Conservation (phyloP, 2,888 invertebrate genomes). For the Trachelus tabidus region DNA sequence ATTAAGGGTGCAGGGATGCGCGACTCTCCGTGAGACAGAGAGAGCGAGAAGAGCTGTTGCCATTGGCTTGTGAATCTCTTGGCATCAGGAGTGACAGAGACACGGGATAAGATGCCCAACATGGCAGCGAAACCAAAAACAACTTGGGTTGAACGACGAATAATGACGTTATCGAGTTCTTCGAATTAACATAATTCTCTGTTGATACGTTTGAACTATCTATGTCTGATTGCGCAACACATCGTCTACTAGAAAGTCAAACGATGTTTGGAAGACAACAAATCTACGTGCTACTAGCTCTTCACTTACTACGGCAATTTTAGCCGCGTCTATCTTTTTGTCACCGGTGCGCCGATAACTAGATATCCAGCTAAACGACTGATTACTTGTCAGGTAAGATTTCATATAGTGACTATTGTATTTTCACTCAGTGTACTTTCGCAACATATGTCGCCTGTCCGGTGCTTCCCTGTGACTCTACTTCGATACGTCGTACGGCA, state of each 20-base stretch:
- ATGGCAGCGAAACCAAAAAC: conserved; percentile 10
- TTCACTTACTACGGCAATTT: neutral
- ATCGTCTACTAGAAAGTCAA: neutral
- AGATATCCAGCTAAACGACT: neutral
- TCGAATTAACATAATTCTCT: conserved; percentile 8
- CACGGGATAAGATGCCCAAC: conserved; percentile 2
- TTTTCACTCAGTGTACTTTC: neutral
- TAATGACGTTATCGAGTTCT: neutral
- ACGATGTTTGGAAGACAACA: neutral
- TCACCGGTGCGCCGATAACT: neutral
- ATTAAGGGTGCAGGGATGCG: neutral
- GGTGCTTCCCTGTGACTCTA: neutral
- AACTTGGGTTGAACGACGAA: conserved; percentile 5
- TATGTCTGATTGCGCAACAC: neutral
- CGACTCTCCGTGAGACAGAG: neutral
- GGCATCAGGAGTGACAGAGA: neutral
- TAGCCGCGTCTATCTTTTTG: neutral
- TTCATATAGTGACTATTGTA: neutral
- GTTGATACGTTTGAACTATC: neutral
- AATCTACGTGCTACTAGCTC: neutral
- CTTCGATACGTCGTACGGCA: neutral
- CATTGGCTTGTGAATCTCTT: neutral
- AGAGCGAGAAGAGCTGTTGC: neutral
- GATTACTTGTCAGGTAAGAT: neutral
- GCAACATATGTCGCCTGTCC: neutral